Base-by-base conservation (phyloP, 1,140 invertebrate genomes). In the Protaetia brevitarsis region DNA sequence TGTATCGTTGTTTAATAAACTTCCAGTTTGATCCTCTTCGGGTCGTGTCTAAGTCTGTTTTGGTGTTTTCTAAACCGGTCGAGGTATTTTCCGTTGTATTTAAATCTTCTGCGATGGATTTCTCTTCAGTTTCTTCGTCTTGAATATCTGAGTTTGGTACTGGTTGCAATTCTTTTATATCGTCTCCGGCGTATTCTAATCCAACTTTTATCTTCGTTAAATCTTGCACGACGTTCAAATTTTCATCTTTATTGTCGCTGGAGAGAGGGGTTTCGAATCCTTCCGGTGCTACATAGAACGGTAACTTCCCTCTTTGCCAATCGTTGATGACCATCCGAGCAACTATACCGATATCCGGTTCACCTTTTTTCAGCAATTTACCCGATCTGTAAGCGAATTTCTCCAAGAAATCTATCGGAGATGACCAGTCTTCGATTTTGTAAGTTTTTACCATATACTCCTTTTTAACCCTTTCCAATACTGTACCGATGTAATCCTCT, bases 241-340 rank as follows among this genome's bases (percentile, higher is more conserved):
- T 79, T 26, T 82, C 78, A 64, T 74, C 73, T 64, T 74, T 73
- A 41, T 67, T 67, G 58, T 75, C 73, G 41, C 64, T 65, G 8
- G 61, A 26, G 28, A 73, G 37, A 10, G 89, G 88, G 57, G 84
- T 76, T 77, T 89, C 89, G 79, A 86, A 92, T 10, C 87, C 89
- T 63, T 89, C 87, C 8, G 96, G 97, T 59, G 87, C 83, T 0
- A 95, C 89, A 84, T 95, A 99, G 79, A 93, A 99, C 0, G 97
- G 97, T 36, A 99, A 81, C 80, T 96, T 97, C 10, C 97, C 97
- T 74, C 98, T 85, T 81, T 99, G 97, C 90, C 94, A 99, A 79
- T 99, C 98, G 84, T 99, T 99, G 0, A 99, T 81, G 2, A 99
- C 88, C 91, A 98, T 98, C 78, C 92, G 93, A 0, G 98, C 89